Evolutionary conservation across 1,140 invertebrate genomes (phyloP).

Genomic region (Holotrichia oblita): DNA sequence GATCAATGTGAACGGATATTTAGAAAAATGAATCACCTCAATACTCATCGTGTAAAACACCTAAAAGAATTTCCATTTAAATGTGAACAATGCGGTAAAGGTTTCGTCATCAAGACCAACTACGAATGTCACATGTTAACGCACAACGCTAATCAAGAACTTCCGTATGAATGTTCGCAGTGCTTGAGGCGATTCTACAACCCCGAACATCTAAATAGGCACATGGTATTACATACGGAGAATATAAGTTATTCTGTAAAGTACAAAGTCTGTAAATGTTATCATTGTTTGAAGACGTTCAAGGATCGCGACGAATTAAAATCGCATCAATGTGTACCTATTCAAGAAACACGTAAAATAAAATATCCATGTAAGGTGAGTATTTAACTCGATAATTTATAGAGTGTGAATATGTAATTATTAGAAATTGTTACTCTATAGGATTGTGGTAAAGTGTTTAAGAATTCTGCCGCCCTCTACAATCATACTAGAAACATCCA

Average conservation of each 20-base stretch:
- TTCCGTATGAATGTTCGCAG: slow-evolving; percentile 46
- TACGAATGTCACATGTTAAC: slow-evolving; percentile 51
- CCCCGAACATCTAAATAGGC: slow-evolving; percentile 49
- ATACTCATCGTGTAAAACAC: slow-evolving; percentile 49
- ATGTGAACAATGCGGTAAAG: slow-evolving; percentile 50
- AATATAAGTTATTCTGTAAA: slow-evolving; percentile 49
- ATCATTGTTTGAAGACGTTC: slow-evolving; percentile 48
- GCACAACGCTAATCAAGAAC: slow-evolving; percentile 46
- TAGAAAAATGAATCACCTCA: slow-evolving; percentile 49
- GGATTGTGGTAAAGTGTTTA: slow-evolving; percentile 43
- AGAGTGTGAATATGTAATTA: background rate
- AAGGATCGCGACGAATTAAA: slow-evolving; percentile 45
- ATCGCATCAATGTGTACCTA: slow-evolving; percentile 45
- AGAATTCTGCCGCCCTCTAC: slow-evolving; percentile 46
- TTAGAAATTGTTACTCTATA: background rate
- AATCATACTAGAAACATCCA: slow-evolving; percentile 49
- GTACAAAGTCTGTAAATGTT: slow-evolving; percentile 48
- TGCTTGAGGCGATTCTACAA: slow-evolving; percentile 51
- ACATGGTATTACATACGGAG: slow-evolving; percentile 48
- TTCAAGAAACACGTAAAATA: slow-evolving; percentile 43
- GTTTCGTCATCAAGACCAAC: slow-evolving; percentile 51
- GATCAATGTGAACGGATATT: slow-evolving; percentile 50
- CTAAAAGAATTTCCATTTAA: slow-evolving; percentile 50
- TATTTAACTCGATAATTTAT: background rate
- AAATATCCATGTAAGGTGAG: slow-evolving; percentile 46